Conservation (phyloP, 2,113 vertebrate species). For the Shinisaurus crocodilurus region DNA sequence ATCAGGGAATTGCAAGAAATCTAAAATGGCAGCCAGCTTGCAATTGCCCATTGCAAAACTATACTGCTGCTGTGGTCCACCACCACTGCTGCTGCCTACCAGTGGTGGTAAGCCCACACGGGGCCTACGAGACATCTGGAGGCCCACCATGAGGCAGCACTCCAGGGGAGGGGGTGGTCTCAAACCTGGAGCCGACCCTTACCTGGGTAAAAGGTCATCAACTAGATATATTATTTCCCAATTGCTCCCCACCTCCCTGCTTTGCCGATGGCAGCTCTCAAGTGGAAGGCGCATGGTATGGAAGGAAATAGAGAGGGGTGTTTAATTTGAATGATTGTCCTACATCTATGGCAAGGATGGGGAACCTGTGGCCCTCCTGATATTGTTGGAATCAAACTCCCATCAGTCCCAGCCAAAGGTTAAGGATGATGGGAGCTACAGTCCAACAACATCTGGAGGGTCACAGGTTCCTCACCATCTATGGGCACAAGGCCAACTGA, state of each 20-base stretch:
- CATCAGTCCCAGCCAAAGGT: neutral
- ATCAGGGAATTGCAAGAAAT: neutral
- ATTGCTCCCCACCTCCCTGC: neutral
- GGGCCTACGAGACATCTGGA: neutral
- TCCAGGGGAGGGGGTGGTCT: neutral
- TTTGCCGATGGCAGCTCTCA: neutral
- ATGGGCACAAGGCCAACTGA: neutral
- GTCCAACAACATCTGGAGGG: neutral
- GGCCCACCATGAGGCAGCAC: neutral
- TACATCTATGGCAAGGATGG: neutral
- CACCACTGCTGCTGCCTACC: too few species aligned
- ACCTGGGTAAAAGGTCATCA: neutral
- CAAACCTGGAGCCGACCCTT: neutral
- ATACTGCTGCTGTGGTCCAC: neutral
- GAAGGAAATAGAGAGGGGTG: neutral
- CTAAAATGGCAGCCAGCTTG: neutral
- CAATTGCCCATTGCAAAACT: neutral
- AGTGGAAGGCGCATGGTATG: fast-evolving
- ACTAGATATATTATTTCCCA: neutral
- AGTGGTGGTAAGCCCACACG: neutral
- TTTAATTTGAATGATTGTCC: neutral
- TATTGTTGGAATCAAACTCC: neutral
- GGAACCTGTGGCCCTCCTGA: neutral
- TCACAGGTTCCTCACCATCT: neutral
- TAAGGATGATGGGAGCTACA: neutral